Evolutionary conservation across 1,140 invertebrate genomes (phyloP).

Genomic region (Penaeus japonicus): DNA sequence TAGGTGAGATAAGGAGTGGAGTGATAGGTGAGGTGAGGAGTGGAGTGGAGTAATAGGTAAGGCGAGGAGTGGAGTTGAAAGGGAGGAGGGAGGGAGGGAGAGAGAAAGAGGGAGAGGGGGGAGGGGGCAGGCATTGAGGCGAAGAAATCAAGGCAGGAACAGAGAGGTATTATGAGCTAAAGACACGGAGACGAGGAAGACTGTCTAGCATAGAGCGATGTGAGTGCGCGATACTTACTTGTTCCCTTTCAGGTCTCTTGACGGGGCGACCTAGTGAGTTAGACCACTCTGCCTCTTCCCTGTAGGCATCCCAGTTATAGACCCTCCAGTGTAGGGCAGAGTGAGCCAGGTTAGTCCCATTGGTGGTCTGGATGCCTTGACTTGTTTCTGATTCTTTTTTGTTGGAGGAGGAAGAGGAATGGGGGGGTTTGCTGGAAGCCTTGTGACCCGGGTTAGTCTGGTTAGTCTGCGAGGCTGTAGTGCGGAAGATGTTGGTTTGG

Average conservation of each 20-base stretch:
- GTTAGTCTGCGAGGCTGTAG: slow-evolving; percentile 47
- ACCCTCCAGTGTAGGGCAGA: slow-evolving; percentile 54
- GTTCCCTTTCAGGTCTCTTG: slow-evolving; percentile 35
- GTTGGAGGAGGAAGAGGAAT: background rate
- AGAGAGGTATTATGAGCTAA: too few relatives aligned
- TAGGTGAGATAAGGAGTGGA: background rate
- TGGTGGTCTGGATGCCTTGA: slow-evolving; percentile 15
- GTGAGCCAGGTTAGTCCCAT: slow-evolving; percentile 45
- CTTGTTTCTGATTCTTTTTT: slow-evolving; percentile 17
- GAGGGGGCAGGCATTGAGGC: too few relatives aligned
- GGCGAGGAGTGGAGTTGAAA: too few relatives aligned
- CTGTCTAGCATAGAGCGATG: background rate
- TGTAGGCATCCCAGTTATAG: slow-evolving; percentile 48
- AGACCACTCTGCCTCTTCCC: slow-evolving; percentile 47
- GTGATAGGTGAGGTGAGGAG: too few relatives aligned
- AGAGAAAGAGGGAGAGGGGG: too few relatives aligned
- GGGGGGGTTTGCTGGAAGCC: slow-evolving; percentile 22
- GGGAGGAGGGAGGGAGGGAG: too few relatives aligned
- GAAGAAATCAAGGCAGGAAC: too few relatives aligned
- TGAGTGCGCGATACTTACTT: slow-evolving; percentile 37
- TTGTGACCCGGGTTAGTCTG: slow-evolving; percentile 21
- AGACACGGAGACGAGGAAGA: too few relatives aligned
- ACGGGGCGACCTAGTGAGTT: slow-evolving; percentile 41
- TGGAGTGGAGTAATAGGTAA: too few relatives aligned
- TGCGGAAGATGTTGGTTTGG: slow-evolving; percentile 30